Evolutionary conservation across 2,797 vertebrate species (phyloP), one percentile per base, ranked within the genome.

Genomic region (Margarornis squamiger): DNA sequence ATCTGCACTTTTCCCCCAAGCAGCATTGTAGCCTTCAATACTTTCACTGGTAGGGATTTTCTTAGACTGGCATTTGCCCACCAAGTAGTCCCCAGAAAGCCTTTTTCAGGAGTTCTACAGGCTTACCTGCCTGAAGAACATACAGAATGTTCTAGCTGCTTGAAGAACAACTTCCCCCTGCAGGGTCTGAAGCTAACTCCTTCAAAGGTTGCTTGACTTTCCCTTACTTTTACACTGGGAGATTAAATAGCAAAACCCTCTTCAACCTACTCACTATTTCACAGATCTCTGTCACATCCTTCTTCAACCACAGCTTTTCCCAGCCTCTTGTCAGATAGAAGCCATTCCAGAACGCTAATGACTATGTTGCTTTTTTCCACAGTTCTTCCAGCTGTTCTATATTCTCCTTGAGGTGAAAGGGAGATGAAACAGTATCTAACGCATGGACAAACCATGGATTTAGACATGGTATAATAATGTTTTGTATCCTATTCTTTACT

Each of bases 361-460:
- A 58, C 27, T 45, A 0, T 1, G 15, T 2, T 4, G 2, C 2
- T 1, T 65, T 65, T 61, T 46, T 65, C 49, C 24, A 6, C 17
- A 23, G 43, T 26, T 83, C 55, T 52, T 72, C 63, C 4, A 70
- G 63, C 29, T 63, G 39, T 17, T 32, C 55, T 48, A 0, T 8
- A 10, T 30, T 62, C 59, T 61, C 51, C 43, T 48, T 41, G 18
- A 93, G 65, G 80, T 22, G 38, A 93, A 85, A 75, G 8, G 13
- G 38, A 91, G 27, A 77, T 57, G 11, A 94, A 83, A 46, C 12
- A 51, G 12, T 14, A 65, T 26, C 30, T 73, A 91, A 67, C 1
- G 1, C 21, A 66, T 3, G 36, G 49, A 65, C 65, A 71, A 86
- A 86, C 21, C n/a, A 62, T 0, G 8, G 30, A 75, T 92, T 83